A percentile compares a stretch with the other conserved stretches of the same genome.
Evolutionary conservation across 2,797 vertebrate genomes (phyloP).

Genomic region (Sarcoramphus papa): DNA sequence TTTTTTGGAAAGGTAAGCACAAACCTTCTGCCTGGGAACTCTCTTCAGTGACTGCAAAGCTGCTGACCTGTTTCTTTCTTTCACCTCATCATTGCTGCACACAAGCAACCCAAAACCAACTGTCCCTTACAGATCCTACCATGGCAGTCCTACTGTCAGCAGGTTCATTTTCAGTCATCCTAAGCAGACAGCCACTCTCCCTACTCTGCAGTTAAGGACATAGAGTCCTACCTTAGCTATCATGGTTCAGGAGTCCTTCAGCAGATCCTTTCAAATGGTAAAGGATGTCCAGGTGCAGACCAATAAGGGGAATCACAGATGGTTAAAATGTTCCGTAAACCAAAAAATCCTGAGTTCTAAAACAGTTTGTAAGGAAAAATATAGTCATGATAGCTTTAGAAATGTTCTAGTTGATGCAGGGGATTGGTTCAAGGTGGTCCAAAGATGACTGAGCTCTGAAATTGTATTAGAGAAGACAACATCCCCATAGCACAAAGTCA

Average conservation of each 20-base stretch:
- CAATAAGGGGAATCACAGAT: background rate
- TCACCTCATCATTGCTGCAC: background rate
- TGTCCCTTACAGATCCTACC: background rate
- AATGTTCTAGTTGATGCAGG: background rate
- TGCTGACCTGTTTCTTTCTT: background rate
- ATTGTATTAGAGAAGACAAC: background rate
- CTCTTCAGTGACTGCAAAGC: background rate
- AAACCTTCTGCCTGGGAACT: background rate
- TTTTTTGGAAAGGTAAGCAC: background rate
- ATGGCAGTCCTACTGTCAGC: background rate
- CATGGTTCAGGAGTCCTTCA: background rate
- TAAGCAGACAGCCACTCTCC: background rate
- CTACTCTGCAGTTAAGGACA: background rate
- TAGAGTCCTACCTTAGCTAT: background rate
- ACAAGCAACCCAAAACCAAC: background rate
- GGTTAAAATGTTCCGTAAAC: background rate
- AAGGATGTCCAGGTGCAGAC: background rate
- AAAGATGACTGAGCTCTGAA: background rate
- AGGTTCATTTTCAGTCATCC: background rate
- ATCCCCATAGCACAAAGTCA: background rate
- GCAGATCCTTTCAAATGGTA: background rate
- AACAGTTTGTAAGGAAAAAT: background rate
- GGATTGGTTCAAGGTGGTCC: background rate
- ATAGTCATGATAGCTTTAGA: background rate
- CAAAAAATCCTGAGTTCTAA: background rate